Evolutionary conservation across 2,888 invertebrate genomes (phyloP).

Genomic region (Acanthosepion pharaonis): DNA sequence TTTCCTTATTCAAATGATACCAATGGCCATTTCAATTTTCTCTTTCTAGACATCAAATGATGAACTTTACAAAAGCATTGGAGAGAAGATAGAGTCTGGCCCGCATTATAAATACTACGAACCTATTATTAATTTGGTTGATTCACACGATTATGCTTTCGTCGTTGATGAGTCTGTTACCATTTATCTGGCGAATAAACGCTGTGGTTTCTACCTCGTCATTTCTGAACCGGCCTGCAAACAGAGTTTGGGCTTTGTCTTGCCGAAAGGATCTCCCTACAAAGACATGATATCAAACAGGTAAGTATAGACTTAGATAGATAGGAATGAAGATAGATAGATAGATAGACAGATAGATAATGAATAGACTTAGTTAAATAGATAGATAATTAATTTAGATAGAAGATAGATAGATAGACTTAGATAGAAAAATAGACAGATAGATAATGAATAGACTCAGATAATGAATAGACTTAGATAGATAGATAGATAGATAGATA

Average conservation of each 20-base stretch:
- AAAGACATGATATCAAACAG: conserved; percentile 6
- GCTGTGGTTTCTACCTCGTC: not conserved
- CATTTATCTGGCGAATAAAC: not conserved
- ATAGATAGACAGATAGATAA: no score
- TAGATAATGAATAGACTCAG: no score
- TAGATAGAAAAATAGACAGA: no score
- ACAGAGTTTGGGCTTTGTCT: not conserved
- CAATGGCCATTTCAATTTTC: not conserved
- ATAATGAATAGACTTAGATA: no score
- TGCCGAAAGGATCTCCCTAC: not conserved
- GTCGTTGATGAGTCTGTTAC: not conserved
- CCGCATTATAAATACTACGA: not conserved
- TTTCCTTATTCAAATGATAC: not conserved
- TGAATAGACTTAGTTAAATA: no score
- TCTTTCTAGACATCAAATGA: not conserved
- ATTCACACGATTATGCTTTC: not conserved
- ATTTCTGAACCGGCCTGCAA: not conserved
- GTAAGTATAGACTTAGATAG: no score
- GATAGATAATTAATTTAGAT: no score
- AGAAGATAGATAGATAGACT: no score
- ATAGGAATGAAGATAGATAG: no score
- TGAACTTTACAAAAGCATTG: not conserved
- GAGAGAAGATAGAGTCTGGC: not conserved
- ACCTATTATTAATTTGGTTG: not conserved
- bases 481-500: no score